phyloP scores from a whole-genome alignment of 2,797 vertebrate species.

The Margarornis squamiger region DNA sequence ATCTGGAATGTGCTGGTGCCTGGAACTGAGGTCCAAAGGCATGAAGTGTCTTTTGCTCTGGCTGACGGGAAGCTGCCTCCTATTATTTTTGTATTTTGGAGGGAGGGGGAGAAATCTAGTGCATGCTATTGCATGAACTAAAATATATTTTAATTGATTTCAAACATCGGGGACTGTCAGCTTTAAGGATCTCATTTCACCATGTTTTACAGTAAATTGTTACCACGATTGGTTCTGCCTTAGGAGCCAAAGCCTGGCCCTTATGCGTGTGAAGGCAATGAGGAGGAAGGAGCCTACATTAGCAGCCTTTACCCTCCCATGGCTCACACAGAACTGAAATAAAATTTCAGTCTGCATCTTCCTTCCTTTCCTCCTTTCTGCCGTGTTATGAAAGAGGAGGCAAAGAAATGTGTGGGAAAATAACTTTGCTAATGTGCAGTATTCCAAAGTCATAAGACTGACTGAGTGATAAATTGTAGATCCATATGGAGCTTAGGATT shows the following conservation, averaged over 20 bases:
- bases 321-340: not conserved
- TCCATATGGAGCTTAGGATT: not conserved
- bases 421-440: not conserved
- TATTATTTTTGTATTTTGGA: not conserved
- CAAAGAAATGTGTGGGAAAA: not conserved
- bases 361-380: not conserved
- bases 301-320: not conserved
- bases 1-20: slow-evolving; percentile 13
- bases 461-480: not conserved
- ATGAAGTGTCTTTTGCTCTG: not conserved
- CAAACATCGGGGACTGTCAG: not conserved
- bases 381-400: not conserved
- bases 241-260: not conserved
- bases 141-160: slow-evolving; percentile 5
- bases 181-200: not conserved
- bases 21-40: not conserved
- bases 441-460: not conserved
- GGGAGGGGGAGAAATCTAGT: not conserved
- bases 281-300: not conserved
- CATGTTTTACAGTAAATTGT: not conserved
- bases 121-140: not conserved
- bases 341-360: not conserved
- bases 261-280: not conserved
- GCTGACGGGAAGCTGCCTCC: not conserved
- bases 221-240: not conserved